Evolutionary conservation across 1,140 invertebrate genomes (phyloP).

Genomic region (Bombus fervidus): DNA sequence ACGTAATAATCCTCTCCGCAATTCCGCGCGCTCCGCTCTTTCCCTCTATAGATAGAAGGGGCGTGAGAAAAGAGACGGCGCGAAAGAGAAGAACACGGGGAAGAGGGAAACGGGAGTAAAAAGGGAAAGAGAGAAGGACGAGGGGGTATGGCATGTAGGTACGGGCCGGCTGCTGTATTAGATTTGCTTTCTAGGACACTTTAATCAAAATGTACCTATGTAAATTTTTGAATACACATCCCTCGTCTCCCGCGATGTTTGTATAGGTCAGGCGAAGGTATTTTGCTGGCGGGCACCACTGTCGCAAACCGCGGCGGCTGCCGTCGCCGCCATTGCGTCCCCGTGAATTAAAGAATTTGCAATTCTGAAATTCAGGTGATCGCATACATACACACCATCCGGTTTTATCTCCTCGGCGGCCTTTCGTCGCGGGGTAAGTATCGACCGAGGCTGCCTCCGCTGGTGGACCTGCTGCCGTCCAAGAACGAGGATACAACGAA

Average conservation of each 20-base stretch:
- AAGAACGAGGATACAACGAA: background rate
- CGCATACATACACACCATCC: constrained; percentile 68
- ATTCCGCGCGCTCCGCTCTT: constrained; percentile 14
- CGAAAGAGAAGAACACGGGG: background rate
- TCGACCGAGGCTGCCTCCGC: constrained; percentile 51
- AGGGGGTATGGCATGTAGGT: constrained; percentile 1
- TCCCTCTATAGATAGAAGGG: background rate
- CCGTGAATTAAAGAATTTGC: constrained; percentile 83
- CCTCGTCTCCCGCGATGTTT: constrained; percentile 80
- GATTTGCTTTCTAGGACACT: constrained; percentile 83
- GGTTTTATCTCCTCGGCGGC: constrained; percentile 55
- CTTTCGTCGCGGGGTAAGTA: constrained; percentile 52
- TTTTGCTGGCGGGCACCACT: constrained; percentile 73
- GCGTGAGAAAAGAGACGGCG: background rate
- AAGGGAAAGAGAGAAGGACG: background rate
- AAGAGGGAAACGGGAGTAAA: background rate
- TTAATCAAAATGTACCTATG: constrained; percentile 84
- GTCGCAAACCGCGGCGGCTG: constrained; percentile 27
- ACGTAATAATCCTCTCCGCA: constrained; percentile 63
- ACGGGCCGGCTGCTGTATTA: constrained; percentile 75
- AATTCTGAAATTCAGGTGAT: constrained; percentile 81
- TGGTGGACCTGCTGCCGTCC: background rate
- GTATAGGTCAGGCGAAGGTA: constrained; percentile 82
- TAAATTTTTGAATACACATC: constrained; percentile 83
- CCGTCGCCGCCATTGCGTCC: constrained; percentile 65